Evolutionary conservation across 2,888 invertebrate species (phyloP).

Genomic region (Andrena trimmerana): DNA sequence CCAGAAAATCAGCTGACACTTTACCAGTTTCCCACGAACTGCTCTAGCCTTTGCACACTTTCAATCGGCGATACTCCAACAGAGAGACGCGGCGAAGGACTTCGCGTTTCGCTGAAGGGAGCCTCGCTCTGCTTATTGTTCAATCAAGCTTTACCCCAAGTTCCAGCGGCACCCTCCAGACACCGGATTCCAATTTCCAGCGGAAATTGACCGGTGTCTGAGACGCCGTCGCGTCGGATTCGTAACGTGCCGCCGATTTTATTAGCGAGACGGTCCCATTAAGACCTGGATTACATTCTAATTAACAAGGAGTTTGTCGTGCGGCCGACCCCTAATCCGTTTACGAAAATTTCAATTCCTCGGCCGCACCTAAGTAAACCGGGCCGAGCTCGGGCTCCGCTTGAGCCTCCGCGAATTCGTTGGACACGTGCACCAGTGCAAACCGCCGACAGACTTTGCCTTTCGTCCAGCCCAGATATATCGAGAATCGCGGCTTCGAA

Average conservation of each 20-base stretch:
- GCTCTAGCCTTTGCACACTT: no score
- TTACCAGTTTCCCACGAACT: background rate
- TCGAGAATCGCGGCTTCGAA: slow-evolving; percentile 47
- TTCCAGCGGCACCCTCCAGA: background rate
- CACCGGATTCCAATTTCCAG: slow-evolving; percentile 5
- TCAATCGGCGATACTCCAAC: no score
- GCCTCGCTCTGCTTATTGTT: no score
- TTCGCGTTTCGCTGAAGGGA: no score
- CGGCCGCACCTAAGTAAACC: slow-evolving; percentile 81
- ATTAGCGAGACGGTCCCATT: slow-evolving; percentile 70
- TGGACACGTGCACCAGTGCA: slow-evolving; percentile 68
- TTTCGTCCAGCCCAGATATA: slow-evolving; percentile 60
- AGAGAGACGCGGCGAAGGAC: no score
- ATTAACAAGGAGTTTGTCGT: slow-evolving; percentile 81
- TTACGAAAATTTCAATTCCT: slow-evolving; percentile 84
- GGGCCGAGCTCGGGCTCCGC: slow-evolving; percentile 37
- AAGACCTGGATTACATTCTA: slow-evolving; percentile 80
- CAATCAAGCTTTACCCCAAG: background rate
- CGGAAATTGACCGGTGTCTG: slow-evolving; percentile 10
- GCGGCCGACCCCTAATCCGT: slow-evolving; percentile 80
- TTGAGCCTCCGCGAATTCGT: slow-evolving; percentile 47
- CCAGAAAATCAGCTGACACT: background rate
- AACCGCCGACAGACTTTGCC: slow-evolving; percentile 77
- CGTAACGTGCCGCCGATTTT: slow-evolving; percentile 59
- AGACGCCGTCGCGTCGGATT: slow-evolving; percentile 1